These are phyloP conservation scores for Bryconaethiops microstoma DNA, from an alignment of 2,797 vertebrate species.

Conservation along the genomic window DNA sequence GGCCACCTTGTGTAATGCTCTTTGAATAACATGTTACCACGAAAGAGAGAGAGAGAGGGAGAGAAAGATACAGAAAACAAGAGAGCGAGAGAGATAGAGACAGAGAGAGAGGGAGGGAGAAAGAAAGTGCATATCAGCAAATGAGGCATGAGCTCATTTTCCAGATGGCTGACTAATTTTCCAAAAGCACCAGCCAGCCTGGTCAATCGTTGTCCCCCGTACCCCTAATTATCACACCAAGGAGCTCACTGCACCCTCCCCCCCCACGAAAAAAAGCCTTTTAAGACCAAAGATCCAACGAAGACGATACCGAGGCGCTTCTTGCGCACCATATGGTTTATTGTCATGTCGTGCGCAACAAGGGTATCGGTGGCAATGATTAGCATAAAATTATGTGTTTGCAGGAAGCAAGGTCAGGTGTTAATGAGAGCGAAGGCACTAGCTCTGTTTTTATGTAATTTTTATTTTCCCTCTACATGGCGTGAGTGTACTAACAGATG, in stretches of 20 bases:
- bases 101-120: neutral
- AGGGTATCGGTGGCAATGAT: slow-evolving; percentile 54
- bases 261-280: slow-evolving; percentile 17
- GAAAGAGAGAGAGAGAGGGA: slow-evolving; percentile 7
- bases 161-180: slow-evolving; percentile 77
- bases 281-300: slow-evolving; percentile 28
- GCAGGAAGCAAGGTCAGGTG: slow-evolving; percentile 66
- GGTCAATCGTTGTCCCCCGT: slow-evolving; percentile 70
- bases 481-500: slow-evolving; percentile 16
- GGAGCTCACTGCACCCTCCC: slow-evolving; percentile 17
- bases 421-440: slow-evolving; percentile 59
- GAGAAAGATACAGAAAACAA: slow-evolving; percentile 2
- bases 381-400: slow-evolving; percentile 70
- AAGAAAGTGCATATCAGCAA: slow-evolving; percentile 62
- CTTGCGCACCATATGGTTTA: slow-evolving; percentile 57
- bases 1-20: slow-evolving; percentile 26
- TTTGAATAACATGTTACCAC: slow-evolving; percentile 44
- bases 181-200: slow-evolving; percentile 70
- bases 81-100: neutral
- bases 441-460: slow-evolving; percentile 39
- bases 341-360: slow-evolving; percentile 26
- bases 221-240: slow-evolving; percentile 70
- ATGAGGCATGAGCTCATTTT: slow-evolving; percentile 77
- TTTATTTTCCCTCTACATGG: slow-evolving; percentile 41
- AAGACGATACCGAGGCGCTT: slow-evolving; percentile 23